Evolutionary conservation across 2,888 invertebrate species (phyloP).

Genomic region (Polydrusus pterygomalis): DNA sequence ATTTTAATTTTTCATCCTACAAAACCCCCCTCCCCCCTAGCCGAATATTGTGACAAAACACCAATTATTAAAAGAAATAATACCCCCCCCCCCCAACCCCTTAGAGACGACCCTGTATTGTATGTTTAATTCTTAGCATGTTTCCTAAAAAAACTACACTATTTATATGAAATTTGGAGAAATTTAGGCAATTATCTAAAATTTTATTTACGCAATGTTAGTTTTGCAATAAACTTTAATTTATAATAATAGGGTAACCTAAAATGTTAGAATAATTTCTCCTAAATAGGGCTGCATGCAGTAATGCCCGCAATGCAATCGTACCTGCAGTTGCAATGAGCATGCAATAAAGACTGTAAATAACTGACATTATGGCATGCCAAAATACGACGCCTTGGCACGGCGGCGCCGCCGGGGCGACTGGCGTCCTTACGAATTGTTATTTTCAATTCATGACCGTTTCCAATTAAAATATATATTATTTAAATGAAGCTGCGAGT

Average conservation of each 20-base stretch:
- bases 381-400: constrained; percentile 61
- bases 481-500: not conserved
- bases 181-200: too few species aligned
- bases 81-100: too few species aligned
- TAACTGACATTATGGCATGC: constrained; percentile 63
- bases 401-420: constrained; percentile 63
- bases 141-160: too few species aligned
- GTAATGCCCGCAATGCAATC: constrained; percentile 47
- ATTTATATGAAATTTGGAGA: too few species aligned
- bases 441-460: not conserved
- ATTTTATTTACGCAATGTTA: too few species aligned
- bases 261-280: not conserved
- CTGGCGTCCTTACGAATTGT: constrained; percentile 58
- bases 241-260: not conserved
- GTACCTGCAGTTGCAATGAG: constrained; percentile 41
- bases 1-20: too few species aligned
- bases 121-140: too few species aligned
- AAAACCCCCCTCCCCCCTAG: too few species aligned
- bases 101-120: too few species aligned
- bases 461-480: not conserved
- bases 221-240: too few species aligned
- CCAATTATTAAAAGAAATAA: too few species aligned
- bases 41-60: too few species aligned
- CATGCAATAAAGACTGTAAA: constrained; percentile 60
- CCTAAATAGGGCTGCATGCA: constrained; percentile 19